These are phyloP conservation scores for Cydia fagiglandana DNA, from an alignment of 1,140 invertebrate genomes.

Conservation along the genomic window DNA sequence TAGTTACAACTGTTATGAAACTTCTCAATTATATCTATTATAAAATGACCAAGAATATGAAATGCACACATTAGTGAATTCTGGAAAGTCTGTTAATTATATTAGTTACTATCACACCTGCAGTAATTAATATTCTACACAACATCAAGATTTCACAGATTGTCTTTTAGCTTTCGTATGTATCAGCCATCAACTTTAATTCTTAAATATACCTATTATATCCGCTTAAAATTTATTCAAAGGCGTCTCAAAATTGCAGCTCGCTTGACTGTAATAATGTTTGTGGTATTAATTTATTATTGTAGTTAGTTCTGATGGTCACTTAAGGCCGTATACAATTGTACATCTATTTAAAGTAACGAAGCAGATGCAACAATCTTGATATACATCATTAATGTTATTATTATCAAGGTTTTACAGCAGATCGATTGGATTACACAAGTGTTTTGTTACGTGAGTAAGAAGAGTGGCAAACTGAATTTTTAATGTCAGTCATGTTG, in stretches of 20 bases:
- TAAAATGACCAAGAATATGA: neutral
- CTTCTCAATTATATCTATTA: slow-evolving; percentile 10
- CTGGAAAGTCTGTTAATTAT: slow-evolving; percentile 12
- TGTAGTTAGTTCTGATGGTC: neutral
- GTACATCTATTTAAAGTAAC: neutral
- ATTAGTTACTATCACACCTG: neutral
- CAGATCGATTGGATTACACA: slow-evolving; percentile 19
- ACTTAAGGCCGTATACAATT: neutral
- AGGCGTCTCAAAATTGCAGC: neutral
- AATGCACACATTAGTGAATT: slow-evolving; percentile 2
- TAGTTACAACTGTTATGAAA: neutral
- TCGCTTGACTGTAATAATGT: neutral
- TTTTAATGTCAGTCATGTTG: slow-evolving; percentile 36
- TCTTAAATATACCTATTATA: too few species aligned
- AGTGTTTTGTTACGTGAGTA: slow-evolving; percentile 25
- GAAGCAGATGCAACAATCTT: slow-evolving; percentile 13
- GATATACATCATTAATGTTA: slow-evolving; percentile 2
- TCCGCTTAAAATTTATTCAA: neutral
- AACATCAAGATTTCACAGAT: neutral
- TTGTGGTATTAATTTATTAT: neutral
- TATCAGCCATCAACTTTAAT: neutral
- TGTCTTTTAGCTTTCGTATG: neutral
- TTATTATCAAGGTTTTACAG: slow-evolving; percentile 7
- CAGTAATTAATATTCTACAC: neutral
- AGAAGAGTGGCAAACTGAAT: slow-evolving; percentile 4